Base-by-base conservation (phyloP, 1,140 invertebrate species). In the Pseudomyrmex flavicornis region DNA sequence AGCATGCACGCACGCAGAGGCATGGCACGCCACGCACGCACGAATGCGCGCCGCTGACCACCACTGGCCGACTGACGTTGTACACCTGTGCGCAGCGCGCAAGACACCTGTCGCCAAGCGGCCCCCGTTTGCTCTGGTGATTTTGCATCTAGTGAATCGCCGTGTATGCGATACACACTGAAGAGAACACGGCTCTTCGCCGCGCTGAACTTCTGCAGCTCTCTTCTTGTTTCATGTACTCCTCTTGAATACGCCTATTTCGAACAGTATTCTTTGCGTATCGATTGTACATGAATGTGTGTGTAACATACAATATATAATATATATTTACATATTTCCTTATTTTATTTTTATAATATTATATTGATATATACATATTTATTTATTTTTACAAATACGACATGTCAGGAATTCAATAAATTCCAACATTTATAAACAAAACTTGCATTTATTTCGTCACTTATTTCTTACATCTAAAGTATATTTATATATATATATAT, bases 1-100 rank as follows among this genome's bases (percentile, higher is more conserved):
- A 2, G 66, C 66, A 72, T 7, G 69, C 69, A 72, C 15, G 69
- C 52, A 58, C 22, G 76, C 44, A 35, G 35, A 79, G 12, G 76
- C 76, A 79, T 56, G 76, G 82, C 58, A 72, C 75, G 75, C 35
- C 85, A 44, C 72, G 86, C 48, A 79, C 85, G 75, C 86, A 82
- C 83, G 76, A 82, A 83, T 87, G 83, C 89, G 88, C 88, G 82
- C 70, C 82, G 84, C 89, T 86, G 84, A 65, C 77, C 88, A 83
- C 74, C 82, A 88, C 89, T 84, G 84, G 68, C 74, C 69, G 85
- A 83, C 85, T 86, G 74, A 77, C 20, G 80, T 35, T 84, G 83
- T 85, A 85, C 88, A 88, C 88, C 89, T 90, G 89, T 90, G 88
- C n/a, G 15, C 35, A 35, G 35, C 35, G 54, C 70, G 63, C 66